Evolutionary conservation across 2,797 vertebrate genomes (phyloP), one percentile per base, ranked within the genome.

Genomic region (Chaetodon trifasciatus): DNA sequence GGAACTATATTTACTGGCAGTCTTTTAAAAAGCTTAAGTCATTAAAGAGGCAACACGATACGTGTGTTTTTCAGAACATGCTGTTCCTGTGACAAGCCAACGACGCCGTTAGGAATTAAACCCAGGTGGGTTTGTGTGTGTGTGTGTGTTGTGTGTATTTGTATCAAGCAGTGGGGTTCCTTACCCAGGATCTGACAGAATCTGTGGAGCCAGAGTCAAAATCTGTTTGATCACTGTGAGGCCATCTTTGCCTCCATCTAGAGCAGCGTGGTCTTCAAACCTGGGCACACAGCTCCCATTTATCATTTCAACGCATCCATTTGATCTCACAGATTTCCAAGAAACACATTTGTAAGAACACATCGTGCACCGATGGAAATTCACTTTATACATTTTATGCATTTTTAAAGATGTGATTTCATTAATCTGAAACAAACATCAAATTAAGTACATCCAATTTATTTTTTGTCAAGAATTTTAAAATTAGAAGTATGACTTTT

Each of bases 231-330:
- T 97, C 65, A 99, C 84, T 55, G 88, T 93, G 86, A 99, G 94
- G 65, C 98, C 98, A 52, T 99, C 96, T 53, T 91, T 52, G 40
- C 98, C 98, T 63, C 98, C 98, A 6, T 99, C 96, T 82, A 99
- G 90, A 12, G 98, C 98, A 32, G 72, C 86, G 2, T 86, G 95
- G 77, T 99, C 97, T 87, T 99, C 98, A 86, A 97, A 99, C 85
- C 98, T 99, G 86, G 7, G 17, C 15, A 78, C 16, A 8, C 28
- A 35, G 17, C 0, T 32, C 15, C 6, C 9, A 76, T 23, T 49
- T 35, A 24, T 75, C 9, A 24, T 15, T 79, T 10, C 55, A 50
- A 60, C 24, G n/a, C 35, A 61, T 71, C 0, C 8, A 61, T 40
- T 63, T 24, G 1, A 71, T 63, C n/a, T 39, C 52, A 55, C 47